Evolutionary conservation across 2,888 invertebrate genomes (phyloP), one percentile per base, ranked within the genome.

Genomic region (Ryuthela nishihirai): DNA sequence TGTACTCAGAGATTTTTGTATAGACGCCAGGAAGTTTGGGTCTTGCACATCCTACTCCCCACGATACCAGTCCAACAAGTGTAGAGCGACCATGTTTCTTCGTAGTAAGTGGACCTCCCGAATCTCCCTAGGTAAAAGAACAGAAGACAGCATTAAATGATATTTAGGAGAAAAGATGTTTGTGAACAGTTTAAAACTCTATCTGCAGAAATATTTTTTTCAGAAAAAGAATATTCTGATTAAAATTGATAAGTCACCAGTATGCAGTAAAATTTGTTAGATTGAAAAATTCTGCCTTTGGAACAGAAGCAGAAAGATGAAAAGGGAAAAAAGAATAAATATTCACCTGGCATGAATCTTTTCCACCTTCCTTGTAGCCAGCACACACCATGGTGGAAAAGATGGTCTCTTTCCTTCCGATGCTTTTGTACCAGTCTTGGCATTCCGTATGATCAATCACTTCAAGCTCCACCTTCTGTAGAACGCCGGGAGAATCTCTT

Each of bases 341-440:
- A 25, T n/a, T 39, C 54, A 54, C 62, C 48, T 81, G 81, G 69
- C 82, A 82, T 38, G 80, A 80, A 70, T 81, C 74, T 45, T 79
- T 71, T 3, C 79, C 80, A 68, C 88, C 89, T 77, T 91, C 89
- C 73, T 92, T 92, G 69, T 91, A 93, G 3, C 93, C 93, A 1
- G 93, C 93, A 72, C 93, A 93, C 0, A 93, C 77, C 1, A 93
- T 92, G 44, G 66, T 68, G 68, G 92, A 90, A 68, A 92, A 91
- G 61, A 93, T 93, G n/a, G 86, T 87, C 74, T 94, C 93, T 46
- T 90, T 76, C 29, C 93, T 76, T 0, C 92, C 93, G 0, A 92
- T 92, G 1, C 90, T 87, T 44, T 90, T 78, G 75, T 92, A 93
- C 93, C 93, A 93, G 43, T 88, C 81, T 76, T 93, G 93, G 70